Conservation (phyloP, 2,888 invertebrate genomes). For the Lottia scabra region DNA sequence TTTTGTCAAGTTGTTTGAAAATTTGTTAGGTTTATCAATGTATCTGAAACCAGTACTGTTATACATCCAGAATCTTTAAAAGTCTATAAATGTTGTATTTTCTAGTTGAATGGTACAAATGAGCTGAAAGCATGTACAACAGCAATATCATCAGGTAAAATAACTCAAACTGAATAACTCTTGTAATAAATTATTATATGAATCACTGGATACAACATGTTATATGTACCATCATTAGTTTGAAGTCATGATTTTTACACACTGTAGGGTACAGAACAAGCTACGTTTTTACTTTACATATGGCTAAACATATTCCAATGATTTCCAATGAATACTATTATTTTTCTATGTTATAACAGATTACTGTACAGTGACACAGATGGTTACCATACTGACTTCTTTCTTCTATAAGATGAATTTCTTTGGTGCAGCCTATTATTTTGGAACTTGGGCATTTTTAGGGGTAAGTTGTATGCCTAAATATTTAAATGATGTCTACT, state of each 20-base stretch:
- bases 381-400: constrained; percentile 64
- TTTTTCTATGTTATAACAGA: constrained; percentile 46
- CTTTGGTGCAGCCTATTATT: constrained; percentile 70
- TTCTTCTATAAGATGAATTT: constrained; percentile 71
- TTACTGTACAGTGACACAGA: constrained; percentile 68
- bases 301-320: too few species aligned
- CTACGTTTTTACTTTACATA: too few species aligned
- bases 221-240: too few species aligned
- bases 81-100: neutral
- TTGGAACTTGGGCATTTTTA: constrained; percentile 69
- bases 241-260: too few species aligned
- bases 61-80: too few species aligned
- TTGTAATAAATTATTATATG: too few species aligned
- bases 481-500: neutral
- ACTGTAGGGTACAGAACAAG: too few species aligned
- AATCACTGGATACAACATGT: too few species aligned
- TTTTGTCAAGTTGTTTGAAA: too few species aligned
- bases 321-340: neutral
- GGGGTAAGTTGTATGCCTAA: constrained; percentile 46
- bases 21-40: too few species aligned
- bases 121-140: constrained; percentile 29
- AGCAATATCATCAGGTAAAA: constrained; percentile 23
- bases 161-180: too few species aligned
- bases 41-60: too few species aligned
- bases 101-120: neutral